phyloP scores from a whole-genome alignment of 2,888 invertebrate species.

The Alsophila aescularia region DNA sequence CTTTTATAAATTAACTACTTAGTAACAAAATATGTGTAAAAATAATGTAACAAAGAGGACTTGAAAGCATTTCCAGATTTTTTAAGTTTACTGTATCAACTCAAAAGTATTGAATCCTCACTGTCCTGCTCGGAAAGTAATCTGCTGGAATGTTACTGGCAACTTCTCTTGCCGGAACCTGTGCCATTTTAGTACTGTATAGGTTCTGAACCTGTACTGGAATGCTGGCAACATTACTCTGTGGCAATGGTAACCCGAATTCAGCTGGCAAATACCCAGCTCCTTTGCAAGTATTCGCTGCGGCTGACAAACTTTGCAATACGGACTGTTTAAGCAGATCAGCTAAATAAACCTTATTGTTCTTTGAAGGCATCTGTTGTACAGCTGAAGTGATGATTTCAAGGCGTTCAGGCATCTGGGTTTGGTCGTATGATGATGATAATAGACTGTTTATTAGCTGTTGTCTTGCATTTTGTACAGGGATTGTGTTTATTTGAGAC shows the following conservation, averaged over 20 bases:
- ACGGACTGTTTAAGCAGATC: conserved; percentile 53
- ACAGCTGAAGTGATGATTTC: conserved; percentile 42
- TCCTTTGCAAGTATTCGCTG: conserved; percentile 42
- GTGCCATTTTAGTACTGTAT: too few species aligned
- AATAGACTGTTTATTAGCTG: conserved; percentile 22
- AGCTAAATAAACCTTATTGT: conserved; percentile 44
- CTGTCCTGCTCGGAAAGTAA: conserved; percentile 3
- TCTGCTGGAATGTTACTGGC: not conserved
- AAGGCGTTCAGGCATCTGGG: conserved; percentile 43
- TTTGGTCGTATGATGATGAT: conserved; percentile 13
- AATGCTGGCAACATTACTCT: conserved; percentile 1
- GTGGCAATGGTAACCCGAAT: not conserved
- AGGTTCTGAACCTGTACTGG: too few species aligned
- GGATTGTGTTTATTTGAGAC: not conserved
- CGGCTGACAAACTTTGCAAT: conserved; percentile 49
- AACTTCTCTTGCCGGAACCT: conserved; percentile 6
- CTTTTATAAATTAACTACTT: too few species aligned
- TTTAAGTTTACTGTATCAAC: not conserved
- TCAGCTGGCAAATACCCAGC: conserved; percentile 1
- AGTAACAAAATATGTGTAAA: too few species aligned
- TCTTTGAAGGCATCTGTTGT: conserved; percentile 42
- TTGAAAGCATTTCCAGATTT: not conserved
- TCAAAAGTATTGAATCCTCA: conserved; percentile 12
- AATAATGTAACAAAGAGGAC: not conserved
- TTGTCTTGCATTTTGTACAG: conserved; percentile 11